Conservation (phyloP, 2,888 invertebrate genomes). For the Apeira syringaria region DNA sequence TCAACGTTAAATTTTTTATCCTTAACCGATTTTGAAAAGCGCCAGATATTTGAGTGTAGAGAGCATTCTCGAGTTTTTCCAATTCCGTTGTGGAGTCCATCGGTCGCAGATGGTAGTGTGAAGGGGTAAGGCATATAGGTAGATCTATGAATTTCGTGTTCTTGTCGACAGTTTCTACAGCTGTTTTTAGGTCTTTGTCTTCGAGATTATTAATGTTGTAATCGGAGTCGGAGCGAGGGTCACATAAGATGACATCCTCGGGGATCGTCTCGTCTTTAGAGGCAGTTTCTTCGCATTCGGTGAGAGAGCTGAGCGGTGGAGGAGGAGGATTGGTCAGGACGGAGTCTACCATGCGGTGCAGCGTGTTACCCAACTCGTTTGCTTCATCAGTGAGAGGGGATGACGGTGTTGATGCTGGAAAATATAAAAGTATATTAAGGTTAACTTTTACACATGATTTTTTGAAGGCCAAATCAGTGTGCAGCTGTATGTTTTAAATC, state of each 20-base stretch:
- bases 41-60: slow-evolving; percentile 51
- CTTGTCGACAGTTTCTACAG: slow-evolving; percentile 36
- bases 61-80: slow-evolving; percentile 48
- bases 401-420: slow-evolving; percentile 49
- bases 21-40: slow-evolving; percentile 56
- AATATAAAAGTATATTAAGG: too few species aligned
- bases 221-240: slow-evolving; percentile 41
- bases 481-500: too few species aligned
- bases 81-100: slow-evolving; percentile 43
- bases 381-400: slow-evolving; percentile 46
- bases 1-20: slow-evolving; percentile 57
- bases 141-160: not conserved
- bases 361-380: slow-evolving; percentile 45
- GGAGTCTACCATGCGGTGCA: slow-evolving; percentile 51
- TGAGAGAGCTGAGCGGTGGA: slow-evolving; percentile 32
- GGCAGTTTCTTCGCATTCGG: slow-evolving; percentile 41
- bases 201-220: slow-evolving; percentile 48
- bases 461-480: too few species aligned
- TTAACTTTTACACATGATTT: too few species aligned
- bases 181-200: slow-evolving; percentile 52
- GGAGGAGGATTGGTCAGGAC: slow-evolving; percentile 40
- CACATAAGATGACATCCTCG: slow-evolving; percentile 25
- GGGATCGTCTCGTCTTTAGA: slow-evolving; percentile 39
- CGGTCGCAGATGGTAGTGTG: slow-evolving; percentile 23
- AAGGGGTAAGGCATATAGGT: not conserved